A percentile compares a stretch with the other conserved stretches of the same genome.
phyloP scores from a whole-genome alignment of 2,888 invertebrate genomes.

The Apodemia zela region DNA sequence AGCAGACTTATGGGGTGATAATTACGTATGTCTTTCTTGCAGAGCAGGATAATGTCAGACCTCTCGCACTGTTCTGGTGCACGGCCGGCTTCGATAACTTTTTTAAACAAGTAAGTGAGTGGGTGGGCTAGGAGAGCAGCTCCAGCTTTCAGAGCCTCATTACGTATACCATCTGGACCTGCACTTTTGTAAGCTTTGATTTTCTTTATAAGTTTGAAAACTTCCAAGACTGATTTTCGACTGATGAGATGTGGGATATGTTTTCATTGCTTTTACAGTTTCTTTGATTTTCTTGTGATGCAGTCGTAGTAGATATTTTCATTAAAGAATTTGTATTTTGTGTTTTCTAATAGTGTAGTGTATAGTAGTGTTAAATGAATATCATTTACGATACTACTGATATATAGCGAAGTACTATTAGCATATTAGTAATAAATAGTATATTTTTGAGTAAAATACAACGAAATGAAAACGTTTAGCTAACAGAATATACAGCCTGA shows the following conservation, averaged over 20 bases:
- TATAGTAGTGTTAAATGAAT: too few species aligned
- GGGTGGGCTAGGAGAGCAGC: slow-evolving; percentile 20
- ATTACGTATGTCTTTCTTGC: slow-evolving; percentile 26
- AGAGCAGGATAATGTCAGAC: slow-evolving; percentile 19
- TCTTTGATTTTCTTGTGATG: too few species aligned
- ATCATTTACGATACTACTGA: too few species aligned
- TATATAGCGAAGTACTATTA: too few species aligned
- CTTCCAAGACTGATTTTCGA: slow-evolving; percentile 23
- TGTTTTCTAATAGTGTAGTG: too few species aligned
- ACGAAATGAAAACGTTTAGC: too few species aligned
- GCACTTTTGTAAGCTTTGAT: slow-evolving; percentile 32
- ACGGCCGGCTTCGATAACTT: slow-evolving; percentile 1
- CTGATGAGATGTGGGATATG: too few species aligned
- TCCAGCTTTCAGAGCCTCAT: slow-evolving; percentile 31
- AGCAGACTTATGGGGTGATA: slow-evolving; percentile 27
- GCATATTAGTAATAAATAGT: too few species aligned
- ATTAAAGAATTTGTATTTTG: too few species aligned
- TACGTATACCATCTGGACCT: slow-evolving; percentile 30
- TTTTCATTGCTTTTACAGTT: neutral
- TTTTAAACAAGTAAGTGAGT: slow-evolving; percentile 26
- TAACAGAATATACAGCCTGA: too few species aligned
- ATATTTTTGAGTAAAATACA: too few species aligned
- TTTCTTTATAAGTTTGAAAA: slow-evolving; percentile 26
- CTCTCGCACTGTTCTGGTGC: slow-evolving; percentile 19
- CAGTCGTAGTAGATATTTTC: too few species aligned